Percentiles rank a stretch among this genome's conserved stretches.
phyloP scores from a whole-genome alignment of 2,888 invertebrate species.

The Nephrotoma appendiculata region DNA sequence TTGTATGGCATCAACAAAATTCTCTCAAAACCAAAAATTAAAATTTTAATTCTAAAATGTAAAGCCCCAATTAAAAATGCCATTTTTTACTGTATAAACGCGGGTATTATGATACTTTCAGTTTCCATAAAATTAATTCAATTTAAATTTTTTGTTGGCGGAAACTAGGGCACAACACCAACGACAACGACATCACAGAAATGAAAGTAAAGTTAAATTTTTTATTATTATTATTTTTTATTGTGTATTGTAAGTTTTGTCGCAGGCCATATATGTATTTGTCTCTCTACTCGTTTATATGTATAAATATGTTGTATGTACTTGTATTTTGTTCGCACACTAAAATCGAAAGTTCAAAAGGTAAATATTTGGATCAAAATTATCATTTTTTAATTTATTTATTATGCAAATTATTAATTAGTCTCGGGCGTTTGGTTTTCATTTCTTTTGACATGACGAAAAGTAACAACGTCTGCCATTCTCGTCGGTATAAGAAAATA shows the following conservation, averaged over 20 bases:
- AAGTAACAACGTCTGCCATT: too few species aligned
- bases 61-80: background rate
- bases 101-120: background rate
- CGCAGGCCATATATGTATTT: background rate
- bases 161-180: background rate
- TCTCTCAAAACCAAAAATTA: background rate
- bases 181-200: background rate
- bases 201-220: background rate
- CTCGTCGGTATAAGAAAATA: background rate
- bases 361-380: background rate
- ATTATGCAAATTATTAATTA: background rate
- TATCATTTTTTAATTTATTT: background rate
- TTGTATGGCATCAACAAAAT: background rate
- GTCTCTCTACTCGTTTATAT: background rate
- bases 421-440: background rate
- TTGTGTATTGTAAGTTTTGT: background rate
- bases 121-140: background rate
- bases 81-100: background rate
- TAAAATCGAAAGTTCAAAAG: background rate
- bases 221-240: background rate
- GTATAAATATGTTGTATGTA: background rate
- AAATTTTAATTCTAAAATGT: background rate
- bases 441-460: background rate
- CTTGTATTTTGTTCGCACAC: background rate
- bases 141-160: background rate